These are phyloP conservation scores for Willowsia nigromaculata DNA, from an alignment of 2,888 invertebrate genomes.

Conservation along the genomic window DNA sequence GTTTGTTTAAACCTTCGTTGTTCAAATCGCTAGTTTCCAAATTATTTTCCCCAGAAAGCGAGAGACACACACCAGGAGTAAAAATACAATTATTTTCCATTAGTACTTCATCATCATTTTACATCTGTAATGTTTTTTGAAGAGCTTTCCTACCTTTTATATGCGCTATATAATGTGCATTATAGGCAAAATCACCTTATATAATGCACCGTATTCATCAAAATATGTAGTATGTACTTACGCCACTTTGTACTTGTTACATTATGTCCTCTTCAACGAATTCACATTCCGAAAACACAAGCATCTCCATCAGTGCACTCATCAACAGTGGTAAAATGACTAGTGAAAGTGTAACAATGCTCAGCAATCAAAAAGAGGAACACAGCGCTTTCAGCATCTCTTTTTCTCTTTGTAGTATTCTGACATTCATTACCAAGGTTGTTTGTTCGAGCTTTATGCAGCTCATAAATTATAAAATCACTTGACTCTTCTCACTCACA, in stretches of 20 bases:
- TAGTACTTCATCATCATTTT: background rate
- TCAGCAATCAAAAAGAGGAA: background rate
- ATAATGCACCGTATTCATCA: no score
- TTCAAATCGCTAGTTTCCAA: background rate
- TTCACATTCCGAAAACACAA: background rate
- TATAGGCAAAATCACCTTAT: no score
- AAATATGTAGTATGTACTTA: no score
- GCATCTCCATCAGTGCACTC: background rate
- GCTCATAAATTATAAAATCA: constrained; percentile 36
- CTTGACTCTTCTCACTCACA: background rate
- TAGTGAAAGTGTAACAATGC: constrained; percentile 1
- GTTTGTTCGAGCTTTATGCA: constrained; percentile 15
- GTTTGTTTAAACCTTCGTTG: background rate
- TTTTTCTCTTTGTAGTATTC: background rate
- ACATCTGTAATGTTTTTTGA: background rate
- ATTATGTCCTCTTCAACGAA: background rate
- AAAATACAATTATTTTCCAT: constrained; percentile 16
- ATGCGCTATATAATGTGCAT: no score
- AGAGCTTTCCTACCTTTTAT: background rate
- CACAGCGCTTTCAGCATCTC: background rate
- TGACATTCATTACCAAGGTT: constrained; percentile 20
- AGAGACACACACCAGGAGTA: background rate
- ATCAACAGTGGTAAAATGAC: background rate
- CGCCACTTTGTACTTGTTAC: background rate
- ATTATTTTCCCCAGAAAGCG: background rate